phyloP scores from a whole-genome alignment of 2,113 vertebrate species.

The human region GRCh38 chr9:107905001-107905500 shows the following conservation, averaged over 20 bases:
- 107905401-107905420: neutral
- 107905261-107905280: too few species aligned
- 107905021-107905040: accelerated
- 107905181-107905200: neutral
- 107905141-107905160: neutral
- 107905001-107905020: neutral
- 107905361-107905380: neutral
- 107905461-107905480: neutral
- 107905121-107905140: neutral
- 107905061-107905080: neutral
- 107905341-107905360: neutral
- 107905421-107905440: neutral
- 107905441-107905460: neutral
- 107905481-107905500: neutral
- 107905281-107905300: accelerated
- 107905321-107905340: neutral
- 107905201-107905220: neutral
- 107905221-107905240: neutral
- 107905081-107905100: neutral
- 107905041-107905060: neutral
- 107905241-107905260: neutral
- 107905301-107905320: neutral
- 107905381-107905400: neutral
- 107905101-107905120: neutral
- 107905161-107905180: neutral